Evolutionary conservation across 92 coral and sea anemone genomes (phyloP), one percentile per base, ranked within the genome.

Genomic region (Siderastrea siderea): DNA sequence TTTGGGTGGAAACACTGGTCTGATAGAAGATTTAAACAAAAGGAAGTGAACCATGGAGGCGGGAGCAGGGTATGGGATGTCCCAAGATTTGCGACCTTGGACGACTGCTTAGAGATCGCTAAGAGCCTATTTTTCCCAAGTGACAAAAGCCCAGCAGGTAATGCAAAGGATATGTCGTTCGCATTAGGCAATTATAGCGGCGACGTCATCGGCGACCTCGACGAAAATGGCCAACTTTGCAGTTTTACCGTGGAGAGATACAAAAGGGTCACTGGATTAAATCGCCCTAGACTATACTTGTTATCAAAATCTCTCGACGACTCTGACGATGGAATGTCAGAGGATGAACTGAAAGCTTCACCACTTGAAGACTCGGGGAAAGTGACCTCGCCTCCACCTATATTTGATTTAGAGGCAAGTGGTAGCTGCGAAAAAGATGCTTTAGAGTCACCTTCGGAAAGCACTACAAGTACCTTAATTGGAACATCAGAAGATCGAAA

Each of bases 91-190:
- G 73, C 85, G 7, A 59, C 73, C 59, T n/a, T 62, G 59, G 59
- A 80, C 16, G 85, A 80, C 9, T 80, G 85, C 45, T 10, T 59
- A 16, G n/a, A 64, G 7, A 80, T 80, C 8, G 75, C 62, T 3
- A 68, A 50, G 52, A 17, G 8, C 1, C 53, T 80, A 8, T 79
- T 87, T 45, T 79, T 79, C 11, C 79, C 86, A 50, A 67, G 61
- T 47, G 90, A 87, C 4, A 55, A 52, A n/a, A 79, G 90, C 43
- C 49, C 71, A 38, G 77, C 45, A 14, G 86, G 90, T 6, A 46
- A 57, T 15, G 54, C 3, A 19, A 48, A 55, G 1, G 53, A 69
- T 2, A 83, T 83, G 87, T 55, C 50, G 11, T 53, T 69, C 71
- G 78, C 75, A n/a, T 53, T 83, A 11, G 87, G 78, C 19, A 65